A percentile compares a stretch with the other conserved stretches of the same genome.
These are phyloP conservation scores for Reticulitermes speratus DNA, from an alignment of 1,140 invertebrate species.

Conservation along the genomic window DNA sequence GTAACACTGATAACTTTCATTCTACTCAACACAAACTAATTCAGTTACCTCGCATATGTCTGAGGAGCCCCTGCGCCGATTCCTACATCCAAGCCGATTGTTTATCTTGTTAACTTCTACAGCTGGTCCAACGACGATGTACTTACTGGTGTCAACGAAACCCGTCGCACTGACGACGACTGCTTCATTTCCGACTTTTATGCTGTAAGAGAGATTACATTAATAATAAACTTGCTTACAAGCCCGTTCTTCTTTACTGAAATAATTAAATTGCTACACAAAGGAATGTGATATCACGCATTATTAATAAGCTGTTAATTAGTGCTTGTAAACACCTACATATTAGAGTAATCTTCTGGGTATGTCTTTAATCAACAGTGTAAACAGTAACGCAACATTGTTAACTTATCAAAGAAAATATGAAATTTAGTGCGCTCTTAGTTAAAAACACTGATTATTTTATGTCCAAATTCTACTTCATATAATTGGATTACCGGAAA, in stretches of 20 bases:
- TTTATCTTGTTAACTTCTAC: neutral
- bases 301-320: neutral
- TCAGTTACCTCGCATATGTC: neutral
- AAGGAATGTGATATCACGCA: neutral
- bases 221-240: neutral
- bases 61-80: neutral
- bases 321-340: neutral
- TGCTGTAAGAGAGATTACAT: neutral
- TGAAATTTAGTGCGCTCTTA: neutral
- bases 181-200: neutral
- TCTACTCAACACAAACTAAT: neutral
- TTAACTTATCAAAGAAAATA: neutral
- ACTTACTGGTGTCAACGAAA: neutral
- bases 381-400: no score
- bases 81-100: neutral
- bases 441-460: no score
- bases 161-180: neutral
- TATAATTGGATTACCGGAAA: no score
- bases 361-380: neutral
- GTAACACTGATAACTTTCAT: neutral
- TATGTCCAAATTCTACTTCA: no score
- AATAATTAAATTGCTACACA: neutral
- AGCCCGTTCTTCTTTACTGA: neutral
- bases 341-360: neutral
- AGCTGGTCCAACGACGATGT: neutral